Percentiles rank a stretch among this genome's conserved stretches.
phyloP scores from a whole-genome alignment of 2,797 vertebrate species.

The Hybognathus amarus region DNA sequence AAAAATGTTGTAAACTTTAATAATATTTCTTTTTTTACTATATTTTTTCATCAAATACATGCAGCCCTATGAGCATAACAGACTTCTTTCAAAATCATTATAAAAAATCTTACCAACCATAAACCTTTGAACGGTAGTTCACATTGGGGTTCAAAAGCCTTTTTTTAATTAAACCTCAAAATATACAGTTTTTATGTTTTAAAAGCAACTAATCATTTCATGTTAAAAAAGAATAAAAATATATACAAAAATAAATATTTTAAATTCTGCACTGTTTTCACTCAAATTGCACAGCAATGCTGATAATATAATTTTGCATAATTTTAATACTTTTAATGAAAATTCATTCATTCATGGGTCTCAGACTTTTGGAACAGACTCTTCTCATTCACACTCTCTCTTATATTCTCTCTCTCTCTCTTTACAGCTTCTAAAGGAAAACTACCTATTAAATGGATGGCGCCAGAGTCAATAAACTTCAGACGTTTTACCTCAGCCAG shows the following conservation, averaged over 20 bases:
- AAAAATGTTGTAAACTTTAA: background rate
- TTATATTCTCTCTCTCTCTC: no score
- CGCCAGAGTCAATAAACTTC: constrained; percentile 99
- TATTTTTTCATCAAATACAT: background rate
- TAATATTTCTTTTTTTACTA: background rate
- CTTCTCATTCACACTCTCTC: background rate
- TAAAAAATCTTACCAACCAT: background rate
- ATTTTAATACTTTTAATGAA: no score
- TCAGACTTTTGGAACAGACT: background rate
- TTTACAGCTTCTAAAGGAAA: constrained; percentile 95
- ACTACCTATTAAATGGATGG: constrained; percentile 99
- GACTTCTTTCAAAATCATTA: background rate
- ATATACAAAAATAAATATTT: background rate
- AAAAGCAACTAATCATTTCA: background rate
- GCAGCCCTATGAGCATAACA: background rate
- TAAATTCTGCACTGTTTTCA: background rate
- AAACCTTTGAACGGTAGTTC: background rate
- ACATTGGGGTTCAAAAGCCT: background rate
- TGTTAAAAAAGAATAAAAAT: background rate
- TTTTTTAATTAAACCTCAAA: background rate
- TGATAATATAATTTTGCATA: background rate
- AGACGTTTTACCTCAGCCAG: constrained; percentile 98
- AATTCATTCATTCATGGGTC: no score
- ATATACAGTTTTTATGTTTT: background rate
- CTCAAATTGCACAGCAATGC: background rate